Conservation (phyloP, 2,113 vertebrate species). For the Thamnaconus septentrionalis region DNA sequence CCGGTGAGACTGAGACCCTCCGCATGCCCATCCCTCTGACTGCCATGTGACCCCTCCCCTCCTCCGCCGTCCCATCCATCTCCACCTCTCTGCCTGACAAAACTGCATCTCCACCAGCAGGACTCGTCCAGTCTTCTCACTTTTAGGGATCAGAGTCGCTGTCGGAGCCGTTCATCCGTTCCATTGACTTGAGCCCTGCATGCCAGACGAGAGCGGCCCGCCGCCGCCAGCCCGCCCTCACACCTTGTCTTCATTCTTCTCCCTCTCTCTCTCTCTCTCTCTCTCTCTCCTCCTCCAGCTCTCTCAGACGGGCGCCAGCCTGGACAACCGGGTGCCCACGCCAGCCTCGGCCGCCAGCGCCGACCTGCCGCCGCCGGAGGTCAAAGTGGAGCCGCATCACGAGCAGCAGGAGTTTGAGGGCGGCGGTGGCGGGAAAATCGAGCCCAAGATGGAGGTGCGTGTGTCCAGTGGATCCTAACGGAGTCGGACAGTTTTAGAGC, state of each 20-base stretch:
- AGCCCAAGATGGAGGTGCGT: slow-evolving; percentile 88
- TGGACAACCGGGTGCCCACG: slow-evolving; percentile 91
- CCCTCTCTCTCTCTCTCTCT: neutral
- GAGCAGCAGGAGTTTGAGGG: slow-evolving; percentile 81
- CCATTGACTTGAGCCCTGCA: slow-evolving; percentile 43
- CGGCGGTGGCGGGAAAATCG: slow-evolving; percentile 79
- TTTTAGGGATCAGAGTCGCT: slow-evolving; percentile 12
- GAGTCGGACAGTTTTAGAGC: too few relatives aligned
- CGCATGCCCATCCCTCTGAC: slow-evolving; percentile 64
- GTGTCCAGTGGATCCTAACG: too few relatives aligned
- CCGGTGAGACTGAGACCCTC: slow-evolving; percentile 84
- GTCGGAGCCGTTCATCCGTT: slow-evolving; percentile 22
- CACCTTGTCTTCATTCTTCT: too few relatives aligned
- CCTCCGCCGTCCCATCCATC: slow-evolving; percentile 42
- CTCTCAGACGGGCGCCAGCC: slow-evolving; percentile 86
- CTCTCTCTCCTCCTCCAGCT: slow-evolving; percentile 72
- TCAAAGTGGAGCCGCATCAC: slow-evolving; percentile 81
- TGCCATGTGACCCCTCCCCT: slow-evolving; percentile 28
- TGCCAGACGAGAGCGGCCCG: slow-evolving; percentile 6
- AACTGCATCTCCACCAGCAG: slow-evolving; percentile 47
- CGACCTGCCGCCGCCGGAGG: slow-evolving; percentile 82
- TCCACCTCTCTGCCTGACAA: slow-evolving; percentile 41
- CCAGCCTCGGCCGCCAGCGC: slow-evolving; percentile 86
- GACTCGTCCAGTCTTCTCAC: too few relatives aligned
- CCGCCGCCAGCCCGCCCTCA: neutral